Evolutionary conservation across 2,797 vertebrate species (phyloP).

Genomic region (Cottoperca gobio): DNA sequence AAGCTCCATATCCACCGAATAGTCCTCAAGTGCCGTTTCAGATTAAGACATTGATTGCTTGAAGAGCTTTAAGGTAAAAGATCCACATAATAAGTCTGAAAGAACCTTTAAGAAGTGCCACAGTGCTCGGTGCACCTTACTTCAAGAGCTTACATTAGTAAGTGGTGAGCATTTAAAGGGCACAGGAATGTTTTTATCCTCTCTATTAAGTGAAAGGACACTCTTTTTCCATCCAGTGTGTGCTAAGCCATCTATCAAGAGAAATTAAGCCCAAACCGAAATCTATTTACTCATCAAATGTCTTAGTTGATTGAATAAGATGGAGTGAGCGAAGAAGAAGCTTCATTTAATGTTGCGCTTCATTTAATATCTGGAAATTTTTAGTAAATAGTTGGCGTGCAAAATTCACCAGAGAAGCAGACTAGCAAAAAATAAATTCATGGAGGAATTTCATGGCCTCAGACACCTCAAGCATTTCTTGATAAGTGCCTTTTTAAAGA

Average conservation of each 20-base stretch:
- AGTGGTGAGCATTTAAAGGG: slow-evolving; percentile 19
- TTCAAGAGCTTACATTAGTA: slow-evolving; percentile 10
- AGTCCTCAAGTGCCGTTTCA: neutral
- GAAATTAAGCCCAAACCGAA: neutral
- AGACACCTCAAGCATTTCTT: slow-evolving; percentile 39
- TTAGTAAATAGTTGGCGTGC: neutral
- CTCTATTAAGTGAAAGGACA: slow-evolving; percentile 17
- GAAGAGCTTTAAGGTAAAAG: slow-evolving; percentile 1
- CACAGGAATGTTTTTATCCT: slow-evolving; percentile 27
- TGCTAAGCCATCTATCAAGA: neutral
- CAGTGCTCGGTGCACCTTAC: neutral
- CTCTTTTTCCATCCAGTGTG: neutral
- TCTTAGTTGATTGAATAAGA: slow-evolving; percentile 17
- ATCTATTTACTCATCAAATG: slow-evolving; percentile 5
- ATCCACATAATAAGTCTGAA: neutral
- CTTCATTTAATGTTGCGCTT: neutral
- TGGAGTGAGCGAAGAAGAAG: too few relatives aligned
- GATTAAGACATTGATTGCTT: slow-evolving; percentile 3
- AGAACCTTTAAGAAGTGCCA: neutral
- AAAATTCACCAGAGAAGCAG: slow-evolving; percentile 6
- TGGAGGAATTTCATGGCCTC: slow-evolving; percentile 19
- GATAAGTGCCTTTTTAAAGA: slow-evolving; percentile 54
- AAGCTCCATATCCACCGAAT: neutral
- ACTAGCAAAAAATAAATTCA: slow-evolving; percentile 13
- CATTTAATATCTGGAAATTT: neutral